A percentile compares a stretch with the other conserved stretches of the same genome.
These are phyloP conservation scores for Platorchestia sp. DNA, from an alignment of 1,140 invertebrate genomes.

Conservation along the genomic window DNA sequence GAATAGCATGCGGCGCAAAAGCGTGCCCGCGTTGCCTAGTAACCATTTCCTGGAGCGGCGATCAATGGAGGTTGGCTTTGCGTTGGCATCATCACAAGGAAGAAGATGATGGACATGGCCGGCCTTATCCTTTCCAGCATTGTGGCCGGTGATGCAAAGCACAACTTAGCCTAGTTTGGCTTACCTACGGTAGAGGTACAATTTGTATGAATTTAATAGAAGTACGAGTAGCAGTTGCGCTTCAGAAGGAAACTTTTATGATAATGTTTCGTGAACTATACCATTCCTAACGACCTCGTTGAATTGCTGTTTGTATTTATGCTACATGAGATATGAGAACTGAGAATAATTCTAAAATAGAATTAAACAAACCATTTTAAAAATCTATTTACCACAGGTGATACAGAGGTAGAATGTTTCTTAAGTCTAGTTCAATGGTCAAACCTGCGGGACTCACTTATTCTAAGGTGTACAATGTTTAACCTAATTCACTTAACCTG, in stretches of 20 bases:
- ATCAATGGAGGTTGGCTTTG: conserved; percentile 4
- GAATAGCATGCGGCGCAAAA: not conserved
- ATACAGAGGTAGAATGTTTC: too few relatives aligned
- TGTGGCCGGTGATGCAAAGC: not conserved
- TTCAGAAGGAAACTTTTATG: too few relatives aligned
- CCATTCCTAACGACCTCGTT: not conserved
- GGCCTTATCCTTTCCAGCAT: not conserved
- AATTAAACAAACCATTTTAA: too few relatives aligned
- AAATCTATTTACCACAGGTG: too few relatives aligned
- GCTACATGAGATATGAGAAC: not conserved
- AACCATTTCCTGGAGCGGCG: conserved; percentile 32
- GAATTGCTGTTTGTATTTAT: not conserved
- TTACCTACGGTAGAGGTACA: not conserved
- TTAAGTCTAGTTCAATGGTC: too few relatives aligned
- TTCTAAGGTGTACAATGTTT: too few relatives aligned
- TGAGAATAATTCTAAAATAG: too few relatives aligned
- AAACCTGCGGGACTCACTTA: too few relatives aligned
- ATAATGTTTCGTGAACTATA: not conserved
- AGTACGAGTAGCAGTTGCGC: not conserved
- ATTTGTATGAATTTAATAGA: not conserved
- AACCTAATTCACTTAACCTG: too few relatives aligned
- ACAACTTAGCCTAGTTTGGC: not conserved
- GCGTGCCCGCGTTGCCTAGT: conserved; percentile 46
- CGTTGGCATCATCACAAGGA: conserved; percentile 24
- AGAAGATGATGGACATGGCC: not conserved